A percentile compares a stretch with the other conserved stretches of the same genome.
phyloP scores from a whole-genome alignment of 2,888 invertebrate species.

The Perdita meconis region DNA sequence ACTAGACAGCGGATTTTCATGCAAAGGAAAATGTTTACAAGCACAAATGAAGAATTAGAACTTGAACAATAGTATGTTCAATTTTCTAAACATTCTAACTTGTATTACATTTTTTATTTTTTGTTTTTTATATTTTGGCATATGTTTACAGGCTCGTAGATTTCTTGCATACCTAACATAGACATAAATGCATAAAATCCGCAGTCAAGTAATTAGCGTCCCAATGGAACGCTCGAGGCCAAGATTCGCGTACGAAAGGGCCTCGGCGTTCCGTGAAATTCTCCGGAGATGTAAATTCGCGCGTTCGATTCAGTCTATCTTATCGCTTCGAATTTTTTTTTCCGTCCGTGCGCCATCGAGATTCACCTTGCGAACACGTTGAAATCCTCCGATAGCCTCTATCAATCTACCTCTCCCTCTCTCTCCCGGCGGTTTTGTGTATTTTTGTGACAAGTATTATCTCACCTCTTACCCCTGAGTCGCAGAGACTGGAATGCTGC shows the following conservation, averaged over 20 bases:
- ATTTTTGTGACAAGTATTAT: constrained; percentile 72
- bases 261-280: background rate
- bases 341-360: constrained; percentile 45
- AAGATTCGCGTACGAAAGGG: constrained; percentile 21
- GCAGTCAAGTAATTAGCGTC: too few relatives aligned
- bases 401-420: constrained; percentile 34
- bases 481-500: constrained; percentile 94
- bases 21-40: too few relatives aligned
- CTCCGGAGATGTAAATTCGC: background rate
- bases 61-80: too few relatives aligned
- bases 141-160: too few relatives aligned
- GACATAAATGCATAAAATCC: too few relatives aligned
- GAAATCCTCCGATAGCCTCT: constrained; percentile 22
- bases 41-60: too few relatives aligned
- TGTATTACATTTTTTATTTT: too few relatives aligned
- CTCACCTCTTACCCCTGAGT: constrained; percentile 97
- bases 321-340: constrained; percentile 47
- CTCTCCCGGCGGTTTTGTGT: constrained; percentile 64
- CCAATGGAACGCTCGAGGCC: background rate
- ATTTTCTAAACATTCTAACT: too few relatives aligned
- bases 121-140: too few relatives aligned
- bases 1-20: too few relatives aligned
- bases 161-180: too few relatives aligned
- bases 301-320: constrained; percentile 20
- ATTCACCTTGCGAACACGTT: constrained; percentile 38